A percentile compares a stretch with the other conserved stretches of the same genome.
phyloP scores from a whole-genome alignment of 2,113 vertebrate species.

The Strix uralensis region DNA sequence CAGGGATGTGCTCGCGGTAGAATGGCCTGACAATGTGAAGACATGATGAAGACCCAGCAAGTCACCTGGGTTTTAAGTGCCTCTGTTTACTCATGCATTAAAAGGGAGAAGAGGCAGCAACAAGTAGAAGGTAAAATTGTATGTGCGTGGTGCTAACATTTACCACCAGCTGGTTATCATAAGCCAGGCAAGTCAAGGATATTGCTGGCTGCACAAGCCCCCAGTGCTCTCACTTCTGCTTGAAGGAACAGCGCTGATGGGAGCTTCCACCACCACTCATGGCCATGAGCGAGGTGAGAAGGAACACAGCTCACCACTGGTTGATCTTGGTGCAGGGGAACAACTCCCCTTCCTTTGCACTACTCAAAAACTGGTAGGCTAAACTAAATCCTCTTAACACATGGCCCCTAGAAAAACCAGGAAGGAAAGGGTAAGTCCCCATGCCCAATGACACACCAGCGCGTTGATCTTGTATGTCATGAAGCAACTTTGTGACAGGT shows the following conservation, averaged over 20 bases:
- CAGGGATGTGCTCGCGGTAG: neutral
- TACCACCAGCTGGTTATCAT: neutral
- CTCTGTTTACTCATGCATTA: neutral
- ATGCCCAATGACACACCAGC: neutral
- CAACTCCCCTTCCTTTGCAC: neutral
- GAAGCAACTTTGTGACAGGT: neutral
- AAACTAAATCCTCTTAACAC: neutral
- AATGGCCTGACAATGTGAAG: neutral
- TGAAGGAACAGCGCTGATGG: neutral
- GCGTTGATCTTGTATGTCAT: neutral
- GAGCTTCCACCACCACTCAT: neutral
- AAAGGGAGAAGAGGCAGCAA: neutral
- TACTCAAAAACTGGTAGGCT: neutral
- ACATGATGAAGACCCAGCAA: neutral
- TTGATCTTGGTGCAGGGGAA: rapidly evolving
- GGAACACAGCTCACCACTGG: neutral
- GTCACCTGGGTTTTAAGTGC: neutral
- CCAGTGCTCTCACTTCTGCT: neutral
- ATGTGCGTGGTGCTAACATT: neutral
- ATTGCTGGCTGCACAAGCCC: neutral
- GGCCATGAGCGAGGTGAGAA: neutral
- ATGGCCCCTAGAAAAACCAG: neutral
- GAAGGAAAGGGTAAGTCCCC: neutral
- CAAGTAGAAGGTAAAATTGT: neutral
- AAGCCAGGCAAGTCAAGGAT: neutral